These are phyloP conservation scores for Callimorpha dominula DNA, from an alignment of 2,888 invertebrate species.

Conservation along the genomic window DNA sequence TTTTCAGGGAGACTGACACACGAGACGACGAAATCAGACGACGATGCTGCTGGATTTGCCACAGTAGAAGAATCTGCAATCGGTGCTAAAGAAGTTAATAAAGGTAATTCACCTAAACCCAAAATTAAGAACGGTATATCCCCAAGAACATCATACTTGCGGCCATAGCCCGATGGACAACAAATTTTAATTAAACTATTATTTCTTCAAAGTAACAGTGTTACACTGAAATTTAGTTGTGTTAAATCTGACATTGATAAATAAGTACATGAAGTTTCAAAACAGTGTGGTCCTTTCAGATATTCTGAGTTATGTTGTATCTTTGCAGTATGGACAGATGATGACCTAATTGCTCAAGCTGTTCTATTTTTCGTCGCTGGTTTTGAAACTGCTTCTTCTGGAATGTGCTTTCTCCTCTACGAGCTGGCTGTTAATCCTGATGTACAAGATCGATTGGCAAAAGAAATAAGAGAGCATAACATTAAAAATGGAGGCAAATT, in stretches of 20 bases:
- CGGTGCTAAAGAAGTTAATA: conserved; percentile 58
- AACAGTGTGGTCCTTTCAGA: not conserved
- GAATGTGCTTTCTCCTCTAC: conserved; percentile 58
- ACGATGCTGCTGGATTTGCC: conserved; percentile 70
- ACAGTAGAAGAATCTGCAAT: conserved; percentile 72
- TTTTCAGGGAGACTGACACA: conserved; percentile 60
- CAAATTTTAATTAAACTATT: no score
- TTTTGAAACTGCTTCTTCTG: conserved; percentile 72
- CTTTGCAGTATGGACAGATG: conserved; percentile 66
- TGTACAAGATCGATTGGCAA: conserved; percentile 59
- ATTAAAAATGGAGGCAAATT: conserved; percentile 69
- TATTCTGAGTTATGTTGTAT: not conserved
- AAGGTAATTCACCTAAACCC: conserved; percentile 43
- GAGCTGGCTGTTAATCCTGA: conserved; percentile 66
- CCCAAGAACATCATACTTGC: no score
- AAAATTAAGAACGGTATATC: no score
- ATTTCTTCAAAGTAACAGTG: no score
- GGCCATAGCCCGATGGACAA: no score
- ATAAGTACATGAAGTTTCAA: not conserved
- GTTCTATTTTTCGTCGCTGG: conserved; percentile 85
- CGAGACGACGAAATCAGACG: conserved; percentile 52
- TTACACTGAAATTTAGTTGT: no score
- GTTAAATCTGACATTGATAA: not conserved
- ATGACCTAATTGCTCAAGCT: conserved; percentile 76
- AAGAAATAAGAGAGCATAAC: conserved; percentile 61